These are phyloP conservation scores for Plemyria rubiginata DNA, from an alignment of 2,888 invertebrate genomes.

Conservation along the genomic window DNA sequence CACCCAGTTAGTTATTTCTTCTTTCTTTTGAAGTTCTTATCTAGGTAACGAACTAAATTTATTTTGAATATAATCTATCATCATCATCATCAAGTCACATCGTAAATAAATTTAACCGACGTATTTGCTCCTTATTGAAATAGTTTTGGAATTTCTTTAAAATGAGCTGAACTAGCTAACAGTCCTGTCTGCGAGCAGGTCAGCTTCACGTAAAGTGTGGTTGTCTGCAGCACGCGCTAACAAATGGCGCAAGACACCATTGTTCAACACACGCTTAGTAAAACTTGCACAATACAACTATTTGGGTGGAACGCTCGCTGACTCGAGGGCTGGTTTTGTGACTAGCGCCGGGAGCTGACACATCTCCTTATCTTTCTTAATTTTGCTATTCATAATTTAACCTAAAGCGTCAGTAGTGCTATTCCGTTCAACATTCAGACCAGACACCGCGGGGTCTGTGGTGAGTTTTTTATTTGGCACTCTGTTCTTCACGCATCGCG, in stretches of 20 bases:
- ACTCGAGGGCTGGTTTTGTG: slow-evolving; percentile 20
- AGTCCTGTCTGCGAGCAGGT: background rate
- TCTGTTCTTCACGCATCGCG: too few relatives aligned
- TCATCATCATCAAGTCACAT: too few relatives aligned
- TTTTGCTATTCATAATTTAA: background rate
- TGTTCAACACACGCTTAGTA: slow-evolving; percentile 24
- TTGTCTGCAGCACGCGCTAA: slow-evolving; percentile 17
- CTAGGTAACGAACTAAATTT: too few relatives aligned
- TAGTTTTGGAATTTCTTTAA: background rate
- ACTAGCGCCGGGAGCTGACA: slow-evolving; percentile 17
- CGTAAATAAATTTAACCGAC: too few relatives aligned
- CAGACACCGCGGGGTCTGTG: too few relatives aligned
- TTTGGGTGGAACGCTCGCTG: slow-evolving; percentile 18
- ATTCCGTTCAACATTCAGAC: background rate
- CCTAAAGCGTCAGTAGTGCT: background rate
- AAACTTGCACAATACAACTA: slow-evolving; percentile 32
- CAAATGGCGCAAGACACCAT: slow-evolving; percentile 16
- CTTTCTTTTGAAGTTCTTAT: too few relatives aligned
- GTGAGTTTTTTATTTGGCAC: too few relatives aligned
- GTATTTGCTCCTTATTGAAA: background rate
- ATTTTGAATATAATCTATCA: too few relatives aligned
- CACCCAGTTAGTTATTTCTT: too few relatives aligned
- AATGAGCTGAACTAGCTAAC: slow-evolving; percentile 3
- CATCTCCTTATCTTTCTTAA: background rate
- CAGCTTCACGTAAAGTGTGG: slow-evolving; percentile 1